phyloP scores from a whole-genome alignment of 2,113 vertebrate species.

The Chionodraco myersi region DNA sequence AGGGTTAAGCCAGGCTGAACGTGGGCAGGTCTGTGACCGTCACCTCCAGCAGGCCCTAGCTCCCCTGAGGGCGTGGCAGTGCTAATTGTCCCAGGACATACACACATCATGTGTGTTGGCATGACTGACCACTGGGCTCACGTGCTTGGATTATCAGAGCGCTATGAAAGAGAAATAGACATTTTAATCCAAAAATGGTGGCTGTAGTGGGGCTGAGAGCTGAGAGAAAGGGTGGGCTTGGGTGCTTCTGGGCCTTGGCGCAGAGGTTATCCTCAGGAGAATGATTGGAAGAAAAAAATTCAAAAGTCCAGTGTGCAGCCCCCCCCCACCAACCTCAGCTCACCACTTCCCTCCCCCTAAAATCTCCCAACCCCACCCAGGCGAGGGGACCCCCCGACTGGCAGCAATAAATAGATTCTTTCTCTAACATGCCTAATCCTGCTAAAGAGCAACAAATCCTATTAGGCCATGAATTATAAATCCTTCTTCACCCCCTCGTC shows the following conservation, averaged over 20 bases:
- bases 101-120: conserved; percentile 51
- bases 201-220: conserved; percentile 48
- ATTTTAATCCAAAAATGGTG: conserved; percentile 77
- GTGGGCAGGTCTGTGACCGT: conserved; percentile 66
- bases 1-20: conserved; percentile 72
- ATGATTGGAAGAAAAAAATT: conserved; percentile 58
- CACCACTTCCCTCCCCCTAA: conserved; percentile 37
- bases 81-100: conserved; percentile 71
- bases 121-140: conserved; percentile 72
- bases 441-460: conserved; percentile 91
- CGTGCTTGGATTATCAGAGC: conserved; percentile 77
- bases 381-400: conserved; percentile 79
- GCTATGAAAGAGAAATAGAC: conserved; percentile 71
- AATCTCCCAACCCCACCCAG: conserved; percentile 33
- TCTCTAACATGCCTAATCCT: conserved; percentile 88
- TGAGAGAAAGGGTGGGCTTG: conserved; percentile 7
- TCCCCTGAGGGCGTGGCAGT: conserved; percentile 59
- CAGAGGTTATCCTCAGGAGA: conserved; percentile 77
- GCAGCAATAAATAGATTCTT: conserved; percentile 87
- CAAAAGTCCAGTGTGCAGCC: conserved; percentile 69
- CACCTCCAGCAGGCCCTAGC: conserved; percentile 47
- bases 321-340: conserved; percentile 12
- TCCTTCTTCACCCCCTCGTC: conserved; percentile 80
- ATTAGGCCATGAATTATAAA: conserved; percentile 90
- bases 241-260: conserved; percentile 52